Evolutionary conservation across 2,797 vertebrate genomes (phyloP).

Genomic region (Malurus leucopterus): DNA sequence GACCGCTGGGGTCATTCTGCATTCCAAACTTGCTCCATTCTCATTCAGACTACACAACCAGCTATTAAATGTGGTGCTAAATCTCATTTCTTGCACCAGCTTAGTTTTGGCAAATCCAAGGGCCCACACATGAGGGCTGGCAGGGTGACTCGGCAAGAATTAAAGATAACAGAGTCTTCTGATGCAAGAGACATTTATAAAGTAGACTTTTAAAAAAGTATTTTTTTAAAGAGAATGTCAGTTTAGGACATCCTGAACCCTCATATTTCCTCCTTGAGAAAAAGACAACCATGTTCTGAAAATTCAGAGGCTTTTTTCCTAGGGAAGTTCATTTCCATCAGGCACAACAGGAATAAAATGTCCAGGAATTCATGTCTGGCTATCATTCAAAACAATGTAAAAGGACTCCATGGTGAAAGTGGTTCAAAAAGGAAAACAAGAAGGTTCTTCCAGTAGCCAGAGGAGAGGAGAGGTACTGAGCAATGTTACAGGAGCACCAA

Average conservation of each 20-base stretch:
- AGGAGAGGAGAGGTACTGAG: neutral
- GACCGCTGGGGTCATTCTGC: neutral
- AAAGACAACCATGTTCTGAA: neutral
- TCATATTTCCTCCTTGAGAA: neutral
- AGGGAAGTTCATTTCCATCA: neutral
- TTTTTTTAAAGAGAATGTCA: neutral
- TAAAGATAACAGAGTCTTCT: neutral
- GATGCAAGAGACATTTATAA: neutral
- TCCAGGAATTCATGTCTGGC: neutral
- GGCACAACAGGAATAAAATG: neutral
- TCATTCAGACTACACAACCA: neutral
- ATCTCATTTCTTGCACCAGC: neutral
- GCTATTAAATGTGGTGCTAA: neutral
- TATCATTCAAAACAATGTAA: neutral
- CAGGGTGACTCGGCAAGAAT: neutral
- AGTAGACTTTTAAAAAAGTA: neutral
- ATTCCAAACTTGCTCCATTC: neutral
- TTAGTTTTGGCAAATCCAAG: neutral
- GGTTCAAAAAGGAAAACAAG: neutral
- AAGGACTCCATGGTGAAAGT: neutral
- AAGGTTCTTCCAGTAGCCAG: neutral
- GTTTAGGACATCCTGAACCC: neutral
- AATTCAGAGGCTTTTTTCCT: neutral
- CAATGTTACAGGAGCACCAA: fast-evolving
- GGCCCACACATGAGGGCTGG: neutral